Evolutionary conservation across 1,140 invertebrate genomes (phyloP), one percentile per base, ranked within the genome.

Genomic region (Cryptotermes secundus): DNA sequence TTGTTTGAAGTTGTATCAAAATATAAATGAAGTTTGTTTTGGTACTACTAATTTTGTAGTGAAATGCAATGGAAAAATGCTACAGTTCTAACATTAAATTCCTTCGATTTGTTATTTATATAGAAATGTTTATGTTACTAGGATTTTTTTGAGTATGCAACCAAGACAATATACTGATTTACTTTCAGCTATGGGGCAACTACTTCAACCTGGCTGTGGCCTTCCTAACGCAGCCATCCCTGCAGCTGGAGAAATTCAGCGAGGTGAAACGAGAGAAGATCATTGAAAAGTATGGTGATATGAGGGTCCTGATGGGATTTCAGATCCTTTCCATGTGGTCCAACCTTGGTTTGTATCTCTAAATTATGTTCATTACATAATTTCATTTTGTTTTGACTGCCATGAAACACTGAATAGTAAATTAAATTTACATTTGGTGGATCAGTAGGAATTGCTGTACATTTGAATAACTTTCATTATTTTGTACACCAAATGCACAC

Each of bases 291-390:
- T 96, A 97, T 88, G 95, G 95, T 34, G 96, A 98, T 87, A 97
- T 99, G 96, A 92, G 98, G 79, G 96, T 98, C 9, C 91, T 96
- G 22, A 98, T 98, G 93, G 97, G 96, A 45, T 96, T 97, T 88
- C 97, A 99, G 89, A 96, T 99, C 87, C 91, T 99, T 1, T 95
- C 96, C 26, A 97, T 98, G 92, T 99, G 98, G 98, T 97, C 95
- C 81, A 94, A 96, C 87, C 90, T 99, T 83, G 96, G 95, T 93
- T 89, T 91, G 88, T 82, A 89, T 31, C 26, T 72, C n/a, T 49
- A 19, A 22, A 19, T 19, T 22, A 14, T 49, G 14, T 49, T 1
- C 19, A 19, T 14, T 49, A 49, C 19, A 49, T 19, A 22, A 49
- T 22, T 3, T 49, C 16, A 49, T 49, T 49, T 49, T 49, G 19